Conservation (phyloP, 2,113 vertebrate genomes). For the Paedocypris sp. region DNA sequence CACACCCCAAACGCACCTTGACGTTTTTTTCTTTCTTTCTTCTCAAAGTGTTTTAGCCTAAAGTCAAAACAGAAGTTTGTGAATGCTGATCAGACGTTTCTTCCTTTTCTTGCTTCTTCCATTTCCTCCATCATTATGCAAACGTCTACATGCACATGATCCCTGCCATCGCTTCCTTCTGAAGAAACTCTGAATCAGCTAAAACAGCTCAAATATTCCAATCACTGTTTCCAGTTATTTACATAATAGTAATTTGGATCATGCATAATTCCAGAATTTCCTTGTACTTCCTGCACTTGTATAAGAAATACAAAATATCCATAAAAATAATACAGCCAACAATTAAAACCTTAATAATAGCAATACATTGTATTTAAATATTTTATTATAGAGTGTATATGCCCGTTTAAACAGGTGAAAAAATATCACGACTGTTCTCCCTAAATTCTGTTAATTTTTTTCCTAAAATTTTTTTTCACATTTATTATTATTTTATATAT, state of each 20-base stretch:
- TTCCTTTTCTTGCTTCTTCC: slow-evolving; percentile 2
- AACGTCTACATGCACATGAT: not conserved
- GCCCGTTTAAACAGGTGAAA: too few relatives aligned
- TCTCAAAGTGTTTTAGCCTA: not conserved
- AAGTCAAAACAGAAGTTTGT: not conserved
- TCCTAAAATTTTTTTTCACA: too few relatives aligned
- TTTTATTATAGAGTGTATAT: too few relatives aligned
- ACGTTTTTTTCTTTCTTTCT: too few relatives aligned
- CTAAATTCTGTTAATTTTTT: too few relatives aligned
- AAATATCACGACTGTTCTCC: too few relatives aligned
- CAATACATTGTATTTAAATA: too few relatives aligned
- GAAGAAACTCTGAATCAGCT: slow-evolving; percentile 2
- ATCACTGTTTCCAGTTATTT: slow-evolving; percentile 13
- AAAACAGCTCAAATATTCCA: not conserved
- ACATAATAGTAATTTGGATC: slow-evolving; percentile 10
- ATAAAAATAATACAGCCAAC: not conserved
- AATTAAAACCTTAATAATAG: not conserved
- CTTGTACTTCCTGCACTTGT: too few relatives aligned
- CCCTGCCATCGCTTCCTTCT: not conserved
- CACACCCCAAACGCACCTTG: too few relatives aligned
- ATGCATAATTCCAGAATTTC: not conserved
- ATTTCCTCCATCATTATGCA: not conserved
- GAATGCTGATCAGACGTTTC: not conserved
- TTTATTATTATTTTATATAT: too few relatives aligned
- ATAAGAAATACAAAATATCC: slow-evolving; percentile 8